Conservation (phyloP, 2,113 vertebrate genomes). For the Cervus canadensis region DNA sequence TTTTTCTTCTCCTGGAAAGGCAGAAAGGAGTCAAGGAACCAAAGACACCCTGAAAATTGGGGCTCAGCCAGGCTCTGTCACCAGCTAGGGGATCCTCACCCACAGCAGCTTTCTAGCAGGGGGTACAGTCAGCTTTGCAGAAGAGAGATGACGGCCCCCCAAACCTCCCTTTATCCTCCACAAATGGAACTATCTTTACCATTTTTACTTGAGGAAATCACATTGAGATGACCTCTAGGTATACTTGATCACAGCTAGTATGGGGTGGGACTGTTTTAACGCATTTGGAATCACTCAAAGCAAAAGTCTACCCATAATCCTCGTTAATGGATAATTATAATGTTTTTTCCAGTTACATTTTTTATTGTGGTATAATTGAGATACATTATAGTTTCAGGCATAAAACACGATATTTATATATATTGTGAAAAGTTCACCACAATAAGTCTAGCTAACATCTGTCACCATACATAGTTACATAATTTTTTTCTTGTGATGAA, state of each 20-base stretch:
- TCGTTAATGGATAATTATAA: not conserved
- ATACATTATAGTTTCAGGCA: not conserved
- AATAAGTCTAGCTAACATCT: not conserved
- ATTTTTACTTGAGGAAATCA: not conserved
- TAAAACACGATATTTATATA: not conserved
- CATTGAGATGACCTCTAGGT: not conserved
- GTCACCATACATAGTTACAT: not conserved
- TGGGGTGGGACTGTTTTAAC: not conserved
- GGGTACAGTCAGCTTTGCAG: not conserved
- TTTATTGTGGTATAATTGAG: not conserved
- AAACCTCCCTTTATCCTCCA: not conserved
- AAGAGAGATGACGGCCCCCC: not conserved
- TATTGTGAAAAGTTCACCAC: too few relatives aligned
- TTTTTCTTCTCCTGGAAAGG: not conserved
- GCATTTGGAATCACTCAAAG: not conserved
- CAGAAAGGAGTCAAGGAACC: not conserved
- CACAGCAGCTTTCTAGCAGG: not conserved
- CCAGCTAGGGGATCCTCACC: not conserved
- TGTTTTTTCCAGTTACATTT: not conserved
- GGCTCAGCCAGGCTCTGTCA: not conserved
- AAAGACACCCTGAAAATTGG: not conserved
- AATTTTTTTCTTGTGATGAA: not conserved
- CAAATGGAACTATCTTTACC: not conserved
- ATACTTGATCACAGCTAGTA: not conserved
- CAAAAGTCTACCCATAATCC: not conserved